These are phyloP conservation scores for Galeopterus variegatus DNA, from an alignment of 2,113 vertebrate genomes.

Conservation along the genomic window DNA sequence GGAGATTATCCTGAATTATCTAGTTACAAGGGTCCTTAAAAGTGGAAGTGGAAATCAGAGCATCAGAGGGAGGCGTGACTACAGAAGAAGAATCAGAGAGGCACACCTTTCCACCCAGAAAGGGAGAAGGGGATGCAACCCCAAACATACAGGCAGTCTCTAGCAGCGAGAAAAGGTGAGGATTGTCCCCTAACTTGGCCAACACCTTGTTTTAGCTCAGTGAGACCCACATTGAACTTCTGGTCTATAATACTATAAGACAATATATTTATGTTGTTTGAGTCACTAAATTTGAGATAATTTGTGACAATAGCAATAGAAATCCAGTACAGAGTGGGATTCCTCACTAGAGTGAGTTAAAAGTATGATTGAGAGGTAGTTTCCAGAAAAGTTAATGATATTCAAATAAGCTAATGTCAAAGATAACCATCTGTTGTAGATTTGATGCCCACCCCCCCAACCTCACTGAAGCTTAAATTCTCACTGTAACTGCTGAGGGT, in stretches of 20 bases:
- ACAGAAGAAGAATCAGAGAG: neutral
- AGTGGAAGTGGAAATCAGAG: conserved; percentile 10
- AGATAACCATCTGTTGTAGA: neutral
- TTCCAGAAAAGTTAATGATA: conserved; percentile 12
- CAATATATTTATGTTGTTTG: neutral
- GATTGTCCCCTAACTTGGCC: neutral
- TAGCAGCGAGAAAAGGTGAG: neutral
- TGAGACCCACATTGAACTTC: neutral
- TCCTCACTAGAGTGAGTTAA: neutral
- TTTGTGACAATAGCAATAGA: neutral
- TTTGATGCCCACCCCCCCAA: too few relatives aligned
- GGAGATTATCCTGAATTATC: neutral
- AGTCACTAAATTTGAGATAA: neutral
- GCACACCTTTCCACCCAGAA: neutral
- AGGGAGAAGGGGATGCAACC: neutral
- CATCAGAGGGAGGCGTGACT: neutral
- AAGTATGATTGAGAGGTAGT: neutral
- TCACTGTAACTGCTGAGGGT: too few relatives aligned
- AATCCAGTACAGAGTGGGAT: neutral
- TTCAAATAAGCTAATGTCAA: conserved; percentile 29
- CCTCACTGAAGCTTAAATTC: too few relatives aligned
- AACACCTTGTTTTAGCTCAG: neutral
- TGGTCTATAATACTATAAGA: neutral
- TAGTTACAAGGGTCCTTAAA: neutral
- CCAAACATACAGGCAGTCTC: neutral